Evolutionary conservation across 2,888 invertebrate genomes (phyloP).

Genomic region (Listrodromus nycthemerus): DNA sequence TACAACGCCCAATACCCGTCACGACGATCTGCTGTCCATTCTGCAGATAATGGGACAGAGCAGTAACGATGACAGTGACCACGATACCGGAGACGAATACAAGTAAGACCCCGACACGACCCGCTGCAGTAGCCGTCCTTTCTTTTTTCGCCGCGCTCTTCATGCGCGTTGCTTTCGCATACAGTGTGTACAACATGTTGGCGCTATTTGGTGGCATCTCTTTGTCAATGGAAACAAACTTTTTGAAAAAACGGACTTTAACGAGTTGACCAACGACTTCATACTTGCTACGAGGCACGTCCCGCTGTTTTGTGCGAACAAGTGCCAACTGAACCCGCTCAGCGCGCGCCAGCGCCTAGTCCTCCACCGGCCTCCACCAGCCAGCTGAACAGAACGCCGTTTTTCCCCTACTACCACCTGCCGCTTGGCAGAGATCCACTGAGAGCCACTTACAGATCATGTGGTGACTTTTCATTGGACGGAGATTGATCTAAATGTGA

Average conservation of each 20-base stretch:
- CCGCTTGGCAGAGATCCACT: no score
- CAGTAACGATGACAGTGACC: slow-evolving; percentile 77
- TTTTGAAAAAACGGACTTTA: slow-evolving; percentile 32
- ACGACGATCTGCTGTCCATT: slow-evolving; percentile 63
- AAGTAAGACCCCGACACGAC: slow-evolving; percentile 73
- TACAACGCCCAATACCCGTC: slow-evolving; percentile 67
- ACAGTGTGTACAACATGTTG: slow-evolving; percentile 64
- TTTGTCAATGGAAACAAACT: slow-evolving; percentile 21
- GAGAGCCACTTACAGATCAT: slow-evolving; percentile 18
- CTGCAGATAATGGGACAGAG: slow-evolving; percentile 77
- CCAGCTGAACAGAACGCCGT: no score
- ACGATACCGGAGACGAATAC: slow-evolving; percentile 77
- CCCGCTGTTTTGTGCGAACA: slow-evolving; percentile 55
- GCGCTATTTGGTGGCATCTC: slow-evolving; percentile 72
- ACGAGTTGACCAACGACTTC: slow-evolving; percentile 45
- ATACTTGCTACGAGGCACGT: slow-evolving; percentile 49
- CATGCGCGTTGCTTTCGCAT: slow-evolving; percentile 67
- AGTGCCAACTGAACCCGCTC: not conserved
- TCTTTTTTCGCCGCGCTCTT: slow-evolving; percentile 68
- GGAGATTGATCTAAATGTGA: slow-evolving; percentile 2
- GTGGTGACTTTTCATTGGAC: slow-evolving; percentile 25
- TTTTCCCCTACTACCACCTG: not conserved
- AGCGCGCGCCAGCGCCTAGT: not conserved
- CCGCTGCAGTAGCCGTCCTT: slow-evolving; percentile 71
- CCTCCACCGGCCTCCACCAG: no score